Evolutionary conservation across 2,888 invertebrate species (phyloP), one percentile per base, ranked within the genome.

Genomic region (Apodemia mormo): DNA sequence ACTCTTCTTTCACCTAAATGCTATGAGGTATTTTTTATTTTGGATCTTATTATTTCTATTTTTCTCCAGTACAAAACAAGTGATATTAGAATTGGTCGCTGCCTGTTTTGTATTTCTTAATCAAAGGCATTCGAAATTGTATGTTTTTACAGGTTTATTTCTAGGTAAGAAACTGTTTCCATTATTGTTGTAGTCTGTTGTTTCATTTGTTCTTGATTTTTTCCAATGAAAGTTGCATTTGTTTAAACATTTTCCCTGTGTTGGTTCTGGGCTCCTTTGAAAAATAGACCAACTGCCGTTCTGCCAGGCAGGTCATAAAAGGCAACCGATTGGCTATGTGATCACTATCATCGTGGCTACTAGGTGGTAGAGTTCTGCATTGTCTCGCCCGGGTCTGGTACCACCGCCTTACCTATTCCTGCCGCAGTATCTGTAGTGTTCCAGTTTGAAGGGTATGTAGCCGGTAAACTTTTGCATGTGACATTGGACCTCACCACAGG

Each of bases 1-100:
- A 75, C 56, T 73, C 73, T 67, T 75, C 71, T 61, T 71, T 73
- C 33, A 73, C 58, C 33, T 74, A 75, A 33, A 71, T 52, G 14
- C 14, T 4, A 5, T n/a, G n/a, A 4, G 14, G 43, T 22, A 68
- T 22, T 45, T 72, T 71, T 67, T 45, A 22, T 22, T 70, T 67
- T 70, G 14, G 49, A 65, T 69, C 66, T 73, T 54, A 70, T 56
- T 22, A 73, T 73, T 71, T 37, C 10, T 14, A 54, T 71, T 70
- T 65, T 54, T 69, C 66, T 73, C 70, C 70, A 73, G 49, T 68
- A 67, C n/a, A 70, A 66, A 12, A 64, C 64, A 14, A 73, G 69
- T n/a, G 73, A 74, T 40, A 74, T 70, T 8, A 74, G 56, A 30
- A 72, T 70, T 52, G 74, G 74, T 65, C 74, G 56, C 61, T 30